Conservation (phyloP, 2,113 vertebrate genomes). For the Chionomys nivalis region DNA sequence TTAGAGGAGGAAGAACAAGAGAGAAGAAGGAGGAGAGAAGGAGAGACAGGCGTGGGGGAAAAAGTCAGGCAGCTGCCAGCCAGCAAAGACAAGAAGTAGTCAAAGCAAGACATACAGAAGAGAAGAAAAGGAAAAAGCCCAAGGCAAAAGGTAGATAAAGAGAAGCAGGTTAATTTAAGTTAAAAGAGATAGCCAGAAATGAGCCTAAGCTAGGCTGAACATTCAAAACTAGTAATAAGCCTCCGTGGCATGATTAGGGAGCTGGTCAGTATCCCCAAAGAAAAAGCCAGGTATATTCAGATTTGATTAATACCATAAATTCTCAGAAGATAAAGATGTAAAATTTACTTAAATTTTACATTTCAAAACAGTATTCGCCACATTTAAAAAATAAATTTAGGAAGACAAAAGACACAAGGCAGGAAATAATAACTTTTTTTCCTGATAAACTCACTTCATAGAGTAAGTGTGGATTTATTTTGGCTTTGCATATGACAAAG, state of each 20-base stretch:
- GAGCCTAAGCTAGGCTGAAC: not conserved
- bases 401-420: constrained; percentile 34
- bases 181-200: not conserved
- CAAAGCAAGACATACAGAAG: not conserved
- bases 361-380: constrained; percentile 49
- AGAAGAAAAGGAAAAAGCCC: not conserved
- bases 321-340: constrained; percentile 24
- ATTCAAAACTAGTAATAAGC: not conserved
- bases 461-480: not conserved
- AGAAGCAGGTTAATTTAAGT: not conserved
- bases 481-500: not conserved
- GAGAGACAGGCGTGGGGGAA: not conserved
- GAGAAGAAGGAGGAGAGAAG: not conserved
- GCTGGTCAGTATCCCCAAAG: not conserved
- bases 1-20: not conserved
- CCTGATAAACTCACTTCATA: not conserved
- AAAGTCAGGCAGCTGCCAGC: not conserved
- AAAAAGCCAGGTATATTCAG: not conserved
- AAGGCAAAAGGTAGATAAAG: not conserved
- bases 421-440: not conserved
- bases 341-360: constrained; percentile 58
- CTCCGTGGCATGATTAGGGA: not conserved
- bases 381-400: constrained; percentile 53
- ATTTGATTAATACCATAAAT: not conserved
- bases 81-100: not conserved